Evolutionary conservation across 2,797 vertebrate genomes (phyloP), one percentile per base, ranked within the genome.

Genomic region (Apodemus agrarius): DNA sequence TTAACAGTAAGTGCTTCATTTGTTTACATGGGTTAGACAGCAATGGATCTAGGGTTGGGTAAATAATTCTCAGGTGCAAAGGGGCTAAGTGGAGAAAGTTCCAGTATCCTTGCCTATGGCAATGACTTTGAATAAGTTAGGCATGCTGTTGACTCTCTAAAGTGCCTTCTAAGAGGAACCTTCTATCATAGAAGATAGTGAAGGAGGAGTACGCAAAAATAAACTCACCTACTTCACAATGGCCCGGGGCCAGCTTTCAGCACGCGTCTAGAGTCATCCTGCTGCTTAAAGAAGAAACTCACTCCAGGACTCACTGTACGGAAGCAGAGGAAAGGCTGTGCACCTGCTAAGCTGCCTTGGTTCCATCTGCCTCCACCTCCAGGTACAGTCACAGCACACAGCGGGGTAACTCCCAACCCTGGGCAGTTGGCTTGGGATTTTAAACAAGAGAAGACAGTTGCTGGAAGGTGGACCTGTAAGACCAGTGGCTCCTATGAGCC

Each of bases 221-320:
- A 81, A 93, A 78, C 76, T 92, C 76, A 76, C 59, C 87, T 54
- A 74, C 81, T 93, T 88, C 78, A 83, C 75, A 83, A 63, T 0
- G 37, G 78, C 93, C 72, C 10, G 6, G 12, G 81, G 87, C 90
- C 63, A 83, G 31, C 65, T 90, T 94, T 89, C 1, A 29, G 54
- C 59, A 75, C 31, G 21, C 46, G 65, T 80, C 92, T 95, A 92
- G 67, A 94, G 85, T 67, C 95, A 83, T 17, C n/a, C 92, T 16
- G 59, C n/a, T 83, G 76, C 95, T 92, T 96, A 46, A 61, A 78
- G 49, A 69, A 88, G 89, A 92, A 94, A 34, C 5, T 1, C 40
- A 37, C 61, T 81, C 26, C 91, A n/a, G 21, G 76, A 59, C 52
- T 67, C 78, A 74, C 52, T 29, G 14, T 2, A 86, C 69, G 67